Evolutionary conservation across 2,888 invertebrate genomes (phyloP).

Genomic region (Hybos culiciformis): DNA sequence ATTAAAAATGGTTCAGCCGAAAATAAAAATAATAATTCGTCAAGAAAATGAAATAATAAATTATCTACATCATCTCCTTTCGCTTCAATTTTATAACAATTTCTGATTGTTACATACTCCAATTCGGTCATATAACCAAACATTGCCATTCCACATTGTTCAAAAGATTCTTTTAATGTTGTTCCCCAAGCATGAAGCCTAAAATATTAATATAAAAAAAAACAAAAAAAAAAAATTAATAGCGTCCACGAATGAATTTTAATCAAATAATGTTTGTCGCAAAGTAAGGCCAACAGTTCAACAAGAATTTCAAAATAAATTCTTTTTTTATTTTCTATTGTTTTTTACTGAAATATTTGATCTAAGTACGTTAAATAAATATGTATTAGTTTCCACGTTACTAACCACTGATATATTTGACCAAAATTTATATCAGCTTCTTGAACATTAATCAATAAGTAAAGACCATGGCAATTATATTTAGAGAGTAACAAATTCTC

Average conservation of each 20-base stretch:
- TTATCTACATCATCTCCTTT: conserved; percentile 79
- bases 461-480: too few species aligned
- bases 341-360: too few species aligned
- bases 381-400: too few species aligned
- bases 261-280: not conserved
- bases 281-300: too few species aligned
- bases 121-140: conserved; percentile 96
- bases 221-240: conserved; percentile 6
- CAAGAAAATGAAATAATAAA: conserved; percentile 81
- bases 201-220: conserved; percentile 16
- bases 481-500: too few species aligned
- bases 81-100: conserved; percentile 71
- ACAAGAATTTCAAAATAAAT: too few species aligned
- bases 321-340: too few species aligned
- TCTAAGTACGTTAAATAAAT: too few species aligned
- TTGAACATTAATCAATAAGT: too few species aligned
- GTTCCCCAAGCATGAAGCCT: conserved; percentile 90
- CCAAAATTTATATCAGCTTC: too few species aligned
- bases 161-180: conserved; percentile 75
- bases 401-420: too few species aligned
- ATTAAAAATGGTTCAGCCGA: conserved; percentile 83
- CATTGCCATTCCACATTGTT: conserved; percentile 92
- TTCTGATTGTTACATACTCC: conserved; percentile 64
- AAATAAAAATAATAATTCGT: conserved; percentile 87
- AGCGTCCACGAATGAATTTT: conserved; percentile 10